phyloP scores from a whole-genome alignment of 2,797 vertebrate genomes.

The Lacerta bilineata region DNA sequence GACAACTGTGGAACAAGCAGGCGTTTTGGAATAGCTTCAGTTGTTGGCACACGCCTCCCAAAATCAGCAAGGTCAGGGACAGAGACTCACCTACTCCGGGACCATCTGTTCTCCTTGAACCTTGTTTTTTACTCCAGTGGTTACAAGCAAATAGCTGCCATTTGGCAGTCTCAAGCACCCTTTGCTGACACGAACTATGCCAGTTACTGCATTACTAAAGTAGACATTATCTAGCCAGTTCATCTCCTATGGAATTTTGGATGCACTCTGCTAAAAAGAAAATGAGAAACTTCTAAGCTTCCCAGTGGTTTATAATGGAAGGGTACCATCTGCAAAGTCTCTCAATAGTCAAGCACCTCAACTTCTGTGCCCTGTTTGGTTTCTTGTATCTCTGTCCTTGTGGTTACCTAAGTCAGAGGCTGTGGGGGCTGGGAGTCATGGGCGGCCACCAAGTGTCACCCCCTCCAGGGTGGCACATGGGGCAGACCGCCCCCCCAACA shows the following conservation, averaged over 20 bases:
- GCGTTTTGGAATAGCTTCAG: not conserved
- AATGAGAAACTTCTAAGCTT: not conserved
- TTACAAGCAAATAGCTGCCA: not conserved
- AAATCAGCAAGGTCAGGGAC: not conserved
- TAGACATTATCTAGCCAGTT: no score
- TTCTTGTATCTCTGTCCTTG: no score
- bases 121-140: not conserved
- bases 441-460: no score
- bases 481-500: no score
- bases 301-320: not conserved
- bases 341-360: no score
- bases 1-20: no score
- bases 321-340: not conserved
- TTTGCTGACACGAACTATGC: not conserved
- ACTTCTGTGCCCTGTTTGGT: no score
- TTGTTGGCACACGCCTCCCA: not conserved
- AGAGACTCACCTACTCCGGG: not conserved
- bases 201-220: no score
- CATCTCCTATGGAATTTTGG: not conserved
- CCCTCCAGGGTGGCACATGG: no score
- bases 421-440: no score
- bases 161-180: not conserved
- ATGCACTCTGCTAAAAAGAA: not conserved
- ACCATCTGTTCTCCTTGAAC: slow-evolving; percentile 13
- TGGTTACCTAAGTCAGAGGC: no score